These are phyloP conservation scores for Polyodon spathula DNA, from an alignment of 2,113 vertebrate genomes.

Conservation along the genomic window DNA sequence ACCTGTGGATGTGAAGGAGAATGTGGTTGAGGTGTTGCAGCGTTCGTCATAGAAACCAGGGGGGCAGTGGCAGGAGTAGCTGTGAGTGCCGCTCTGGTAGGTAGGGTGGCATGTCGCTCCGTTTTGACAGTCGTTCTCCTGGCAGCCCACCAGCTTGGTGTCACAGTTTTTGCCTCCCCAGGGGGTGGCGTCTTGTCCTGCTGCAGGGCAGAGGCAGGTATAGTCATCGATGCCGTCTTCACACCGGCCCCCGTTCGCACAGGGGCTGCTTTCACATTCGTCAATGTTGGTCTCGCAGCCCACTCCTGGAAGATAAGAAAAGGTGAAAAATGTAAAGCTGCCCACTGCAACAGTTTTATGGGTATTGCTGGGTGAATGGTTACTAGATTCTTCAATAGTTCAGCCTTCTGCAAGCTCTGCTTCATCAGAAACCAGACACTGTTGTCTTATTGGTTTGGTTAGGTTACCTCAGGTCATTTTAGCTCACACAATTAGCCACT, in stretches of 20 bases:
- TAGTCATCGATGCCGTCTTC: constrained; percentile 69
- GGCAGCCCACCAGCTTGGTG: constrained; percentile 66
- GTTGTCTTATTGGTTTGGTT: too few relatives aligned
- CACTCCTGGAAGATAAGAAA: constrained; percentile 48
- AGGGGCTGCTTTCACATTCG: constrained; percentile 78
- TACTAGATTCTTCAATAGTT: too few relatives aligned
- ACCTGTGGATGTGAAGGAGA: constrained; percentile 63
- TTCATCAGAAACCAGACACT: too few relatives aligned
- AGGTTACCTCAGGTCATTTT: too few relatives aligned
- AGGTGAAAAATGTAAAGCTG: too few relatives aligned
- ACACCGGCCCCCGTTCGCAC: constrained; percentile 76
- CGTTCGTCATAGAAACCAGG: constrained; percentile 64
- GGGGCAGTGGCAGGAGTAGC: constrained; percentile 67
- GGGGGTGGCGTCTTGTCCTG: constrained; percentile 36
- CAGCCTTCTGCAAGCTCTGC: too few relatives aligned
- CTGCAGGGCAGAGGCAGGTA: constrained; percentile 60
- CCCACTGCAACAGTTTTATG: too few relatives aligned
- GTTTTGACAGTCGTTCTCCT: constrained; percentile 63
- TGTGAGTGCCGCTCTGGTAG: constrained; percentile 57
- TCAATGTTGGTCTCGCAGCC: constrained; percentile 75
- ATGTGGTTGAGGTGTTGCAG: constrained; percentile 77
- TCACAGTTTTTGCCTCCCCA: constrained; percentile 86
- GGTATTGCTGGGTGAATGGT: too few relatives aligned
- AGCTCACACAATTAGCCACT: too few relatives aligned
- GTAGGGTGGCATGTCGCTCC: constrained; percentile 64